A percentile compares a stretch with the other conserved stretches of the same genome.
These are phyloP conservation scores for Masnerella sp. DNA, from an alignment of 2,888 invertebrate genomes.

Conservation along the genomic window DNA sequence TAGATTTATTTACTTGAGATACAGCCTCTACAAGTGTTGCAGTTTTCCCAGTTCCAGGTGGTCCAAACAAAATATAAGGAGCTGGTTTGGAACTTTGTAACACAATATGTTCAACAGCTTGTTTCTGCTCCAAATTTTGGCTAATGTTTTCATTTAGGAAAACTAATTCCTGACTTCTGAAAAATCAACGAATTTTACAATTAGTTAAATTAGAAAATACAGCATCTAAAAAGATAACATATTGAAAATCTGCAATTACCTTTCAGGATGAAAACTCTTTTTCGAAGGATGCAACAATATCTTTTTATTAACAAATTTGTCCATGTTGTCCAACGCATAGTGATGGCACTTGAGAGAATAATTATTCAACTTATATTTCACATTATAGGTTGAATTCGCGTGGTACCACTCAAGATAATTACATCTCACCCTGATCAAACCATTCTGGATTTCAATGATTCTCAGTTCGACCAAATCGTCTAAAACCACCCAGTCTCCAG, in stretches of 20 bases:
- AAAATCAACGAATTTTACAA: too few species aligned
- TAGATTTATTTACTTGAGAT: conserved; percentile 28
- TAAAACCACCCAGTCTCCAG: conserved; percentile 29
- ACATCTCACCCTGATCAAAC: conserved; percentile 22
- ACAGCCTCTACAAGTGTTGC: conserved; percentile 51
- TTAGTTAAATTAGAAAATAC: too few species aligned
- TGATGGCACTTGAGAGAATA: conserved; percentile 59
- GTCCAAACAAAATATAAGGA: conserved; percentile 90
- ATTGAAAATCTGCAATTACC: too few species aligned
- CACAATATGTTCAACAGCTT: conserved; percentile 84
- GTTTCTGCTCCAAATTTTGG: conserved; percentile 81
- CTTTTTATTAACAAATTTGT: conserved; percentile 27
- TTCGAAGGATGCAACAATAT: conserved; percentile 59
- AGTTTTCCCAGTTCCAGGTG: conserved; percentile 59
- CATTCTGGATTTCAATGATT: conserved; percentile 26
- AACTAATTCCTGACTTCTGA: conserved; percentile 7
- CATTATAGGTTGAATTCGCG: conserved; percentile 29
- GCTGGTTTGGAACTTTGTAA: conserved; percentile 81
- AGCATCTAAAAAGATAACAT: too few species aligned
- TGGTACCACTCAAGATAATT: conserved; percentile 3
- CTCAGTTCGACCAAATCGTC: conserved; percentile 23
- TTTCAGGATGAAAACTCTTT: too few species aligned
- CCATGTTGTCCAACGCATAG: conserved; percentile 54
- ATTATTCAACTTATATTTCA: conserved; percentile 54
- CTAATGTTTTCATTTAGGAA: conserved; percentile 77